Evolutionary conservation across 2,888 invertebrate genomes (phyloP).

Genomic region (Pseudolycoriella hygida): DNA sequence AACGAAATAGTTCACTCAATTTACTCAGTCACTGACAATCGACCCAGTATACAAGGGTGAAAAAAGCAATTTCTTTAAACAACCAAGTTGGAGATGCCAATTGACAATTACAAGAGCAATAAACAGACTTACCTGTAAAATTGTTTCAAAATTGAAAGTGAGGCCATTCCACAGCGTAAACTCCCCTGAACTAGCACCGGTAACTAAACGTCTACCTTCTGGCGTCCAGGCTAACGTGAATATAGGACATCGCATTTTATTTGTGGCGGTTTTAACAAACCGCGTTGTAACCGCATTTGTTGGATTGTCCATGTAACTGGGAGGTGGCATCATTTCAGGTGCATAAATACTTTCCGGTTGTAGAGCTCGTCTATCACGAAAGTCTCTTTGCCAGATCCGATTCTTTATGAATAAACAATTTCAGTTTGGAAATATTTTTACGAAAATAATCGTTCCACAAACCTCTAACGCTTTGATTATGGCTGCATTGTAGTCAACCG

Average conservation of each 20-base stretch:
- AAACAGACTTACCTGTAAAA: constrained; percentile 81
- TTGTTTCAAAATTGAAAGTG: constrained; percentile 99
- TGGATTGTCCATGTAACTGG: constrained; percentile 85
- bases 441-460: constrained; percentile 13
- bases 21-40: too few relatives aligned
- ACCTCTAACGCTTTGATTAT: constrained; percentile 85
- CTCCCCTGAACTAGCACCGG: constrained; percentile 97
- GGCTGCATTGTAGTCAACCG: constrained; percentile 93
- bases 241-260: constrained; percentile 98
- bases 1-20: too few relatives aligned
- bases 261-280: constrained; percentile 98
- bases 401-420: constrained; percentile 33
- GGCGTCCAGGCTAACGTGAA: constrained; percentile 99
- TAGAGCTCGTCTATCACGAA: constrained; percentile 68
- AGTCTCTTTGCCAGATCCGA: constrained; percentile 90
- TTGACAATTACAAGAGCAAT: too few relatives aligned
- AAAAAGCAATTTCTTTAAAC: too few relatives aligned
- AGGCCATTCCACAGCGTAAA: constrained; percentile 99
- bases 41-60: too few relatives aligned
- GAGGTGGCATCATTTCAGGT: constrained; percentile 83
- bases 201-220: constrained; percentile 91
- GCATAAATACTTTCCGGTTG: constrained; percentile 94
- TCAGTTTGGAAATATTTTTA: background rate
- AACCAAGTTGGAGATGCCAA: too few relatives aligned
- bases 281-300: constrained; percentile 89